A percentile compares a stretch with the other conserved stretches of the same genome.
Conservation (phyloP, 1,140 invertebrate genomes). For the Euwallacea fornicatus region DNA sequence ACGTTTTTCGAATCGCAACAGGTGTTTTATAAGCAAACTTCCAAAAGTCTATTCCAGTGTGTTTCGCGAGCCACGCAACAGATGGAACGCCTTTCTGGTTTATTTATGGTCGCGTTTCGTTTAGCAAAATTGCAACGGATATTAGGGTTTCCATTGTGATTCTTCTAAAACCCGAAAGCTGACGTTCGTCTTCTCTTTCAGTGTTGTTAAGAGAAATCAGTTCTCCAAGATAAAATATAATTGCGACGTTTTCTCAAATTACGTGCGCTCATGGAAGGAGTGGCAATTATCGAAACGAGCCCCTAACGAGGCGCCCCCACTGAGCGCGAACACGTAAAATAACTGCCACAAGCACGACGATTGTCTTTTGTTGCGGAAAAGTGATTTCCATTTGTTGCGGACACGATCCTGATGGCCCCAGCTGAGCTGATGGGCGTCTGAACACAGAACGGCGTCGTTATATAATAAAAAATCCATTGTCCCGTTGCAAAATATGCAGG, state of each 20-base stretch:
- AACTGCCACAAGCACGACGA: slow-evolving; percentile 34
- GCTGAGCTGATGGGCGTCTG: slow-evolving; percentile 18
- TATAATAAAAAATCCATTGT: slow-evolving; percentile 3
- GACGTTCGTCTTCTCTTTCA: too few species aligned
- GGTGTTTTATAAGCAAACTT: slow-evolving; percentile 35
- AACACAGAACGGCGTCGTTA: slow-evolving; percentile 6
- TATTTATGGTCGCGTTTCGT: slow-evolving; percentile 19
- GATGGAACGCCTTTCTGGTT: slow-evolving; percentile 17
- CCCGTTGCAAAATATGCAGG: slow-evolving; percentile 1
- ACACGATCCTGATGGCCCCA: slow-evolving; percentile 19
- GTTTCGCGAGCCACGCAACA: slow-evolving; percentile 26
- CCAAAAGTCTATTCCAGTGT: slow-evolving; percentile 28
- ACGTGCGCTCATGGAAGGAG: slow-evolving; percentile 1
- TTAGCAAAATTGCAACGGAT: too few species aligned
- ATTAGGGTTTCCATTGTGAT: too few species aligned
- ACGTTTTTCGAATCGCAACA: slow-evolving; percentile 36
- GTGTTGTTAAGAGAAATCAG: too few species aligned
- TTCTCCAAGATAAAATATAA: too few species aligned
- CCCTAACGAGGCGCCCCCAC: slow-evolving; percentile 27
- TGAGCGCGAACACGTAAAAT: slow-evolving; percentile 34
- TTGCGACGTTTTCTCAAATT: too few species aligned
- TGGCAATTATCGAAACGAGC: slow-evolving; percentile 33
- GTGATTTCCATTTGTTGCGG: slow-evolving; percentile 36
- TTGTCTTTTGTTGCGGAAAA: slow-evolving; percentile 36
- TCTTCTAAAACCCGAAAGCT: too few species aligned